Base-by-base conservation (phyloP, 1,140 invertebrate species). In the Dendroctonus valens region DNA sequence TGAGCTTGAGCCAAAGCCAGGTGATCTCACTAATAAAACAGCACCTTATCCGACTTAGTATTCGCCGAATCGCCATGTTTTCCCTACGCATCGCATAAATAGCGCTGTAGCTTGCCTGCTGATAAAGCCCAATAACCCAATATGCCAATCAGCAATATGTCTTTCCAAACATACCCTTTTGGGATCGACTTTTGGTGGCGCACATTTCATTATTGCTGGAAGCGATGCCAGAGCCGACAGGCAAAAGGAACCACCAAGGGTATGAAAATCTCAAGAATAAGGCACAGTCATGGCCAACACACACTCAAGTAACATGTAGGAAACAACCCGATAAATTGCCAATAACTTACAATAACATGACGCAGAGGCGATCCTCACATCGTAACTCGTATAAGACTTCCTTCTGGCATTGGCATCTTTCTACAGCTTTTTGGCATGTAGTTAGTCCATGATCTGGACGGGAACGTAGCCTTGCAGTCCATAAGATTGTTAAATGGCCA, bases 401-500 rank as follows among this genome's bases (percentile, higher is more conserved):
- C 75, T 69, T 14, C 83, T 80, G 2, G 78, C 77, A 26, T 80
- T 77, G 11, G 37, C 49, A 54, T 82, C 49, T n/a, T 54, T 82
- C 77, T 12, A n/a, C n/a, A 89, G 70, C 12, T 80, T 78, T 8
- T 86, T 84, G 9, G 82, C 77, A 90, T 69, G 73, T 90, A 90
- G 5, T 83, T 86, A 12, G 88, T 86, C 93, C 37, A 96, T 82
- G 41, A 98, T 94, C 67, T 91, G 87, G 8, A 96, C 87, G 0
- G 96, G 93, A 2, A 98, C 94, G 79, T 95, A 98, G 50, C 93
- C 90, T 80, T 98, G 95, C n/a, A 98, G 80, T 3, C 90, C 91
- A 80, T 96, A 97, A 0, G 92, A 91, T 55, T 96, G 89, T 77
- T 92, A 95, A 41, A 96, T 94, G 0, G 93, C 91, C 2, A 95